Evolutionary conservation across 1,140 invertebrate genomes (phyloP), one percentile per base, ranked within the genome.

Genomic region (Octopus sinensis): DNA sequence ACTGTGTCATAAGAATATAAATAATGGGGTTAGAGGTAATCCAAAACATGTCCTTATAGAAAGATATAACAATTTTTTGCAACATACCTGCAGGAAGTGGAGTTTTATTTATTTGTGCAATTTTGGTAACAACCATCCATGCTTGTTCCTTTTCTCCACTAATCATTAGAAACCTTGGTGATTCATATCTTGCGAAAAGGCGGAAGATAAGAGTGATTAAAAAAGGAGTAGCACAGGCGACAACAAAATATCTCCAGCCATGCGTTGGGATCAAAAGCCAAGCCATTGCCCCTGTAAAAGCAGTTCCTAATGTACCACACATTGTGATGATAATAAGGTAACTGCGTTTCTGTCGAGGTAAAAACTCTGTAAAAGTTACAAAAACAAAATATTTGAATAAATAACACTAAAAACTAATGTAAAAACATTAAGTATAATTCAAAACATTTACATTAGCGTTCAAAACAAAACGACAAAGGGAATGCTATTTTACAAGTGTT

Each of bases 201-300:
- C 84, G 76, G 13, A 85, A 78, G 5, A 85, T 43, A n/a, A 86
- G 81, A 51, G 88, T 73, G 13, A 87, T 12, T 54, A 87, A 79
- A 10, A 87, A 84, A 6, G 88, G 88, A 9, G 78, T 73, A 6
- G 88, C 82, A 82, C 87, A 88, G 12, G 87, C 83, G 23, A 84
- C 87, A 13, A 89, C 84, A 81, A 89, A 88, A 78, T 82, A 84
- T 13, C 87, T 84, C 88, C 88, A 89, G 17, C 87, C 86, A 75
- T 84, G 85, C 5, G 23, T 80, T 13, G 85, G 84, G 10, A 88
- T 82, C 13, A 88, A 79, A 75, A 84, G 81, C 88, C 88, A 89
- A 10, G 87, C 87, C 54, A 88, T 53, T n/a, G 83, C 85, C 30
- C 85, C 85, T 10, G 86, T 84, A n/a, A 83, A 84, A 23, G 88